Percentiles rank a stretch among this genome's conserved stretches.
Conservation (phyloP, 2,113 vertebrate genomes). For the Lophura nycthemera region DNA sequence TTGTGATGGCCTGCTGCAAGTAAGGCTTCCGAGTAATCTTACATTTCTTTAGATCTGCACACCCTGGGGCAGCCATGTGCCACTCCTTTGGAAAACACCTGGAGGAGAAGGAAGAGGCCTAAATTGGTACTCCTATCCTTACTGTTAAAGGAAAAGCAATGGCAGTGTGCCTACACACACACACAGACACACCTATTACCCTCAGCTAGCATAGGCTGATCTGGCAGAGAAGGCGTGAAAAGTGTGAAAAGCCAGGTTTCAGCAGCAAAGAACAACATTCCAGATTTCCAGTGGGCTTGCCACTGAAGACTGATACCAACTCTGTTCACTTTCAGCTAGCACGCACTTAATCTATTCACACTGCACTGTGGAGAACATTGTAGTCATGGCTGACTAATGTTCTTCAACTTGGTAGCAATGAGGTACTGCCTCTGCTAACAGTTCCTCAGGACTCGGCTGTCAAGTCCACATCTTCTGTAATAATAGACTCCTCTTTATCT, state of each 20-base stretch:
- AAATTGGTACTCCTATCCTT: not conserved
- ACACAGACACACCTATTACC: fast-evolving
- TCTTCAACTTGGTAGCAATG: not conserved
- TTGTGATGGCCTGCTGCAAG: not conserved
- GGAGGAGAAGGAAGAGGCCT: not conserved
- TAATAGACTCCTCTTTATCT: not conserved
- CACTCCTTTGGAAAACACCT: not conserved
- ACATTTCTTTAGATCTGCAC: not conserved
- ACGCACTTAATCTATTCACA: not conserved
- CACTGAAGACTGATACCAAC: not conserved
- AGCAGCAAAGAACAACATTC: not conserved
- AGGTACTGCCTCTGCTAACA: not conserved
- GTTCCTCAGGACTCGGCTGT: not conserved
- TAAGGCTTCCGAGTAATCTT: not conserved
- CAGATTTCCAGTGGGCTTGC: not conserved
- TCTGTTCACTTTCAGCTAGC: not conserved
- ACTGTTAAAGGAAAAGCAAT: not conserved
- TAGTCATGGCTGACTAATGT: not conserved
- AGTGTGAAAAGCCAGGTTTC: not conserved
- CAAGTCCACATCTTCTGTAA: not conserved
- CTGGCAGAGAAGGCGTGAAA: not conserved
- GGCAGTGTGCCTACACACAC: not conserved
- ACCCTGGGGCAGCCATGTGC: not conserved
- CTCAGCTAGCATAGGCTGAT: not conserved
- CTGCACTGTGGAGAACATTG: not conserved